phyloP scores from a whole-genome alignment of 2,888 invertebrate genomes.

The Rhogogaster chlorosoma region DNA sequence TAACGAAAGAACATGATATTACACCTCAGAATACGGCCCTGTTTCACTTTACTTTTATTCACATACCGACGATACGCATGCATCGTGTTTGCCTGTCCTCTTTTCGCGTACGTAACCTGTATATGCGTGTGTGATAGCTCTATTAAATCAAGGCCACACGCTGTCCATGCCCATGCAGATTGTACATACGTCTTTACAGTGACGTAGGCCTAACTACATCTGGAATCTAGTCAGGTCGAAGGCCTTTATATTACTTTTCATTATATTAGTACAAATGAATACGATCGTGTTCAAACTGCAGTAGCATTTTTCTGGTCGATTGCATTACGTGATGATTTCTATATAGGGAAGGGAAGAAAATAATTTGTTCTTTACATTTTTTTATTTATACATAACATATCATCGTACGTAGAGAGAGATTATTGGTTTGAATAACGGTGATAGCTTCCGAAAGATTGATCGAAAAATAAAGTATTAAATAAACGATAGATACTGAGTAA shows the following conservation, averaged over 20 bases:
- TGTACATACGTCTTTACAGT: background rate
- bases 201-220: conserved; percentile 3
- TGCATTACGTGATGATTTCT: background rate
- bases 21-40: background rate
- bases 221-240: conserved; percentile 23
- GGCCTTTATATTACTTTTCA: conserved; percentile 4
- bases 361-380: no score
- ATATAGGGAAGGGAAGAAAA: background rate
- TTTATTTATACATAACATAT: no score
- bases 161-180: background rate
- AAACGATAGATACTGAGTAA: background rate
- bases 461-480: background rate
- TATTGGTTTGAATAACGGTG: no score
- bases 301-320: background rate
- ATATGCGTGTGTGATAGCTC: background rate
- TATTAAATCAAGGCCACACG: conserved; percentile 37
- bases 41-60: background rate
- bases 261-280: background rate
- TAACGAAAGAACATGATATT: background rate
- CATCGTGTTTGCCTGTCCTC: background rate
- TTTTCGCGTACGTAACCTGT: background rate
- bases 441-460: no score
- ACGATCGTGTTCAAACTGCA: background rate
- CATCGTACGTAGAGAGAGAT: no score
- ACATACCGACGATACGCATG: background rate